A percentile compares a stretch with the other conserved stretches of the same genome.
phyloP scores from a whole-genome alignment of 2,888 invertebrate genomes.

The Gastrophysa polygoni region DNA sequence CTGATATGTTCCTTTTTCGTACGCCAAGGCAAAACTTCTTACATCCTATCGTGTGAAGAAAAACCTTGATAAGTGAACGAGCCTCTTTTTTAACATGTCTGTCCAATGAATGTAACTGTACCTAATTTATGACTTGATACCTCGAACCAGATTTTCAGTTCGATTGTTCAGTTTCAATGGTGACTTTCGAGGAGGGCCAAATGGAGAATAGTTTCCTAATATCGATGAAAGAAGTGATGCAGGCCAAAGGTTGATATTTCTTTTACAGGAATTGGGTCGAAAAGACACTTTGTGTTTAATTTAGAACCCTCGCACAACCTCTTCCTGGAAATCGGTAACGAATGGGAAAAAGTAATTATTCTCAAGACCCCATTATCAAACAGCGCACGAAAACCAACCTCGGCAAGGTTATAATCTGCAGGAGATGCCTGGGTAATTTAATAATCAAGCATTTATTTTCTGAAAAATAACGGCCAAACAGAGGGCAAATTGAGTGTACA shows the following conservation, averaged over 20 bases:
- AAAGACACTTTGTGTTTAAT: too few species aligned
- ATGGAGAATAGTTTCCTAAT: too few species aligned
- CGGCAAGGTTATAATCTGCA: slow-evolving; percentile 10
- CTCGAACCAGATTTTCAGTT: too few species aligned
- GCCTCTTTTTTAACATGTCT: neutral
- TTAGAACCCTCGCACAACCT: neutral
- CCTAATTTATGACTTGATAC: too few species aligned
- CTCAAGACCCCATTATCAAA: slow-evolving; percentile 13
- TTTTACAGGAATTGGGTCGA: too few species aligned
- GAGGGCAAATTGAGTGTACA: too few species aligned
- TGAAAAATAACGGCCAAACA: neutral
- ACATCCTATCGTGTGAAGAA: neutral
- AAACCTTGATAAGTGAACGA: neutral
- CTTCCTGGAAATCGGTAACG: slow-evolving; percentile 4
- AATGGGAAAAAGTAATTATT: slow-evolving; percentile 12
- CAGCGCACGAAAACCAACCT: slow-evolving; percentile 6
- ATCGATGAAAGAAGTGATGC: too few species aligned
- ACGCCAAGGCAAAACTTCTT: neutral
- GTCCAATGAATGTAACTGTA: neutral
- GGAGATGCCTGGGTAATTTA: slow-evolving; percentile 10
- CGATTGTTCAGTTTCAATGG: too few species aligned
- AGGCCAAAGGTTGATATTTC: too few species aligned
- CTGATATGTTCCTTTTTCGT: neutral
- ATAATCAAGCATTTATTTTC: slow-evolving; percentile 9
- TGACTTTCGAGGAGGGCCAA: too few species aligned